Evolutionary conservation across 2,113 vertebrate species (phyloP).

Genomic region (Phoenicopterus ruber): DNA sequence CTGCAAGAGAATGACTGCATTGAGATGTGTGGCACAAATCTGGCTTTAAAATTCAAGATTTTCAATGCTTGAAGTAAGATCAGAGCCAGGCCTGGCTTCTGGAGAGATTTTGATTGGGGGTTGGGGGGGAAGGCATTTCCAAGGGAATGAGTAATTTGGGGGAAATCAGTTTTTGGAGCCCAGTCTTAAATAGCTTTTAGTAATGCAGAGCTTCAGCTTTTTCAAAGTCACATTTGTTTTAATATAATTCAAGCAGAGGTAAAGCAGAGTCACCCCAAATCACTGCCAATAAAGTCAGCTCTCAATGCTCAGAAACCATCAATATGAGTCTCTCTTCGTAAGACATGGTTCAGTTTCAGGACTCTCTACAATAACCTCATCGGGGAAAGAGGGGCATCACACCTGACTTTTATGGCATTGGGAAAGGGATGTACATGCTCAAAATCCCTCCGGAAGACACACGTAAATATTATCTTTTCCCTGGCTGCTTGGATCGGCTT

Average conservation of each 20-base stretch:
- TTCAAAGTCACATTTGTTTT: neutral
- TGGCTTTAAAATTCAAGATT: neutral
- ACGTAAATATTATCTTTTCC: neutral
- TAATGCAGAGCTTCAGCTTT: neutral
- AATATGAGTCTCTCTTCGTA: neutral
- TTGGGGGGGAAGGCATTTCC: neutral
- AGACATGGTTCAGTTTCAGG: neutral
- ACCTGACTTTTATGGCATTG: neutral
- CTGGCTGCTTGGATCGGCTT: neutral
- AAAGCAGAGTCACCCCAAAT: neutral
- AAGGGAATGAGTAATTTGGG: neutral
- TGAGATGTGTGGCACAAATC: neutral
- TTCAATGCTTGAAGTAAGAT: neutral
- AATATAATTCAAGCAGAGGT: neutral
- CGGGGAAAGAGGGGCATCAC: neutral
- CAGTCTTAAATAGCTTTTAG: neutral
- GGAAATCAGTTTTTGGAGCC: neutral
- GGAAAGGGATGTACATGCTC: neutral
- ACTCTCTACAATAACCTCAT: neutral
- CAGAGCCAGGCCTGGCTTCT: neutral
- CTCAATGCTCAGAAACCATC: neutral
- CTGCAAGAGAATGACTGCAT: neutral
- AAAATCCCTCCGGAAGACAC: neutral
- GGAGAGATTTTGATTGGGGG: neutral
- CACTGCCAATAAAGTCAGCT: neutral